Conservation (phyloP, 2,888 invertebrate genomes). For the Cerceris ruficornis region DNA sequence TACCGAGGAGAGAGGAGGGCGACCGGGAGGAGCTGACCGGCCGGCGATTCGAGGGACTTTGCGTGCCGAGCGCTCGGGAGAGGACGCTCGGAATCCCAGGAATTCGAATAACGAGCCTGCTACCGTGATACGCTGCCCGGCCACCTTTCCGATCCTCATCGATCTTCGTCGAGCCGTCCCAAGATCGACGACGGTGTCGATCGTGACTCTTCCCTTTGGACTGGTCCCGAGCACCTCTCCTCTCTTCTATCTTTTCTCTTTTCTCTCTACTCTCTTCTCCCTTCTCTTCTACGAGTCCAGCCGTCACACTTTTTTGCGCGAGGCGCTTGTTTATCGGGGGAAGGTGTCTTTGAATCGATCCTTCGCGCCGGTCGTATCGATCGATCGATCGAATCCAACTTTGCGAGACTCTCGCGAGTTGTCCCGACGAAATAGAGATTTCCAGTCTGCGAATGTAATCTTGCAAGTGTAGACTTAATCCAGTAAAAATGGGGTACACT, state of each 20-base stretch:
- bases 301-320: neutral
- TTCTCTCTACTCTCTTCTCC: neutral
- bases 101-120: constrained; percentile 70
- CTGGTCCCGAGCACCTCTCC: neutral
- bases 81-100: constrained; percentile 65
- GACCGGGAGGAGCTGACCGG: constrained; percentile 8
- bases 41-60: constrained; percentile 31
- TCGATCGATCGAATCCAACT: neutral
- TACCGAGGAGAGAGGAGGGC: constrained; percentile 43
- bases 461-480: neutral
- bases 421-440: too few relatives aligned
- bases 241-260: constrained; percentile 7
- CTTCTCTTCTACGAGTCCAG: neutral
- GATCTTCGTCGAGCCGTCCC: constrained; percentile 58
- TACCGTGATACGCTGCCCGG: constrained; percentile 63
- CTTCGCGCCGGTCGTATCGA: neutral
- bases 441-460: too few relatives aligned
- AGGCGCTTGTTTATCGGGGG: constrained; percentile 1
- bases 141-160: constrained; percentile 61
- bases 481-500: neutral
- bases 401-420: neutral
- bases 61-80: constrained; percentile 45
- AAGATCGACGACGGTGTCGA: constrained; percentile 53
- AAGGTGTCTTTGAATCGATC: constrained; percentile 4
- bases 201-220: constrained; percentile 24